phyloP scores from a whole-genome alignment of 2,113 vertebrate species.

The Stigmatopora nigra region DNA sequence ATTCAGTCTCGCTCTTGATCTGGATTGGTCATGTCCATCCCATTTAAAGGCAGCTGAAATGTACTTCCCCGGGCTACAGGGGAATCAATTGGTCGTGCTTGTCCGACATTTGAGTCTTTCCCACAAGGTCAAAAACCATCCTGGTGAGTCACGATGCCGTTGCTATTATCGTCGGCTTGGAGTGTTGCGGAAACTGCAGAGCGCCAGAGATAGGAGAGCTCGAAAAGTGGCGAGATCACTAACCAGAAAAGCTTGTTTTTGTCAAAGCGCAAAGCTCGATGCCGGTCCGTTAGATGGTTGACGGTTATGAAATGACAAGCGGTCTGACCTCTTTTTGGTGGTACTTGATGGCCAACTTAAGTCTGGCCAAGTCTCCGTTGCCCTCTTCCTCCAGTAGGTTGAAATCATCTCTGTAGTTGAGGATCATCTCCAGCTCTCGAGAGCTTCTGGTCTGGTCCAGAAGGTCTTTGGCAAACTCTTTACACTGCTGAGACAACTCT shows the following conservation, averaged over 20 bases:
- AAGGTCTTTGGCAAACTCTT: slow-evolving; percentile 96
- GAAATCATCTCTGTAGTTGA: slow-evolving; percentile 90
- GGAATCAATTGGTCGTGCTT: not conserved
- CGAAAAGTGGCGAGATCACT: not conserved
- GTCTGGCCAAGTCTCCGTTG: slow-evolving; percentile 85
- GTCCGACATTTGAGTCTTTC: not conserved
- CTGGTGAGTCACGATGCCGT: not conserved
- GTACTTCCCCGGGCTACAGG: not conserved
- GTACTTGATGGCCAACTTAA: slow-evolving; percentile 97
- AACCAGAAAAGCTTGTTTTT: not conserved
- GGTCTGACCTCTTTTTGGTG: slow-evolving; percentile 88
- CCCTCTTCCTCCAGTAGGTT: slow-evolving; percentile 84
- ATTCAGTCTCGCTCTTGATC: too few species aligned
- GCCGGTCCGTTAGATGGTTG: too few species aligned
- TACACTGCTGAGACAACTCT: slow-evolving; percentile 91
- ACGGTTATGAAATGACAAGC: not conserved
- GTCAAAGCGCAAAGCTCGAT: not conserved
- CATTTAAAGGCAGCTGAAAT: not conserved
- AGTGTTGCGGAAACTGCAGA: not conserved
- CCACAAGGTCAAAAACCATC: not conserved
- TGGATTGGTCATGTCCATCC: not conserved
- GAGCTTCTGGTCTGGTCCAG: slow-evolving; percentile 97
- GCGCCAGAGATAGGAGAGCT: not conserved
- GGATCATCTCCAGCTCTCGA: slow-evolving; percentile 94
- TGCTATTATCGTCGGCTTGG: not conserved